These are phyloP conservation scores for Drosophila anomalata DNA, from an alignment of 2,888 invertebrate genomes.

Conservation along the genomic window DNA sequence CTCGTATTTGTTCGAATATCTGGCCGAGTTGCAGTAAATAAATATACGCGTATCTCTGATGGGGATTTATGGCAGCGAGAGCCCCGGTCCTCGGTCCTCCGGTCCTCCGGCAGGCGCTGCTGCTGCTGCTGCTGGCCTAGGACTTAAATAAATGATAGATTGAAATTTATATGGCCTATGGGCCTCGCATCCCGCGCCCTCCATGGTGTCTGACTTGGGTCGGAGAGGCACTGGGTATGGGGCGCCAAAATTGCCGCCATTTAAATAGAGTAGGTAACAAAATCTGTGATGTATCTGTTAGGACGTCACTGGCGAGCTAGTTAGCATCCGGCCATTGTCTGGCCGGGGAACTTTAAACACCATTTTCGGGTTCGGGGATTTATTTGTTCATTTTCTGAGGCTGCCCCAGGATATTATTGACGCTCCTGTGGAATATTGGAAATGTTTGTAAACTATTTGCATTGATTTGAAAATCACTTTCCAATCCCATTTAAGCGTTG, in stretches of 20 bases:
- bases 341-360: not conserved
- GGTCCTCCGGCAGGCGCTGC: constrained; percentile 27
- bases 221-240: constrained; percentile 10
- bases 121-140: constrained; percentile 62
- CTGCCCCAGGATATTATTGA: constrained; percentile 28
- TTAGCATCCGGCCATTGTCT: constrained; percentile 20
- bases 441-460: constrained; percentile 42
- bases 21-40: constrained; percentile 77
- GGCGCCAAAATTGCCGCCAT: constrained; percentile 46
- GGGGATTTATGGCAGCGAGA: constrained; percentile 74
- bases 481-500: constrained; percentile 47
- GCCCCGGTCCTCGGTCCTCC: constrained; percentile 49
- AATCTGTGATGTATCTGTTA: constrained; percentile 16
- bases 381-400: not conserved
- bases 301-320: constrained; percentile 13
- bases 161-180: constrained; percentile 75
- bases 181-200: constrained; percentile 16
- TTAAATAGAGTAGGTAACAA: constrained; percentile 64
- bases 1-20: constrained; percentile 40
- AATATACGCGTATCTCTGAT: constrained; percentile 80
- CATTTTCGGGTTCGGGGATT: not conserved
- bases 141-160: constrained; percentile 79
- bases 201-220: constrained; percentile 34
- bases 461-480: constrained; percentile 65
- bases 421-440: constrained; percentile 22